Base-by-base conservation (phyloP, 2,888 invertebrate genomes). In the Folsomia manolachei region DNA sequence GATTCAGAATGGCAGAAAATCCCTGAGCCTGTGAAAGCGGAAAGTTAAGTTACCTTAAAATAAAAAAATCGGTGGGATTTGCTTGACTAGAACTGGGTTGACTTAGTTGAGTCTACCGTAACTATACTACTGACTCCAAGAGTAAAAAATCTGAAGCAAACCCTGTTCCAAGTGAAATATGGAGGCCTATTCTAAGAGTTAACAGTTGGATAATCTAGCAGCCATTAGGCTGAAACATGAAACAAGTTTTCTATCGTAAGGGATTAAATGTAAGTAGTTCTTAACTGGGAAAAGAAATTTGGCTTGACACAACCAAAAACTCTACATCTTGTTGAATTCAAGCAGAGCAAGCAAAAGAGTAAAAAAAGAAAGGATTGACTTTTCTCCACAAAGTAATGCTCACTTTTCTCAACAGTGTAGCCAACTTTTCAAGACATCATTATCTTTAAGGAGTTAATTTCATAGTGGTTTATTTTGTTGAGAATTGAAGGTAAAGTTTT, bases 271-370 rank as follows among this genome's bases (percentile, higher is more conserved):
- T 66, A 66, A 66, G 65, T 24, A 66, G 65, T 19, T 66, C 65
- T 66, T 27, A 26, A 63, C 65, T 27, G n/a, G 64, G 21, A 56
- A 24, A 71, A 70, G 66, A 69, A 77, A 75, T 75, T 75, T 73
- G 73, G 74, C 73, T 73, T 75, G 77, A 77, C 77, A 77, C 74
- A 69, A 71, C 71, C 71, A 69, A 56, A 51, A 51, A n/a, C 51
- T 51, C 9, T n/a, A n/a, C n/a, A n/a, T n/a, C 39, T 39, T 14
- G 39, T 39, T 14, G 39, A n/a, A n/a, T 51, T 56, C 56, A 56
- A 19, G 56, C 7, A 19, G 63, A 19, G 63, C 2, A 64, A 7
- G 25, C 19, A 4, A n/a, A n/a, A n/a, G n/a, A n/a, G n/a, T n/a
- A n/a, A n/a, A n/a, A n/a, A n/a, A n/a, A 27, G 26, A 64, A 64